Evolutionary conservation across 2,113 vertebrate genomes (phyloP), one percentile per base, ranked within the genome.

Genomic region (Coregonus clupeaformis): DNA sequence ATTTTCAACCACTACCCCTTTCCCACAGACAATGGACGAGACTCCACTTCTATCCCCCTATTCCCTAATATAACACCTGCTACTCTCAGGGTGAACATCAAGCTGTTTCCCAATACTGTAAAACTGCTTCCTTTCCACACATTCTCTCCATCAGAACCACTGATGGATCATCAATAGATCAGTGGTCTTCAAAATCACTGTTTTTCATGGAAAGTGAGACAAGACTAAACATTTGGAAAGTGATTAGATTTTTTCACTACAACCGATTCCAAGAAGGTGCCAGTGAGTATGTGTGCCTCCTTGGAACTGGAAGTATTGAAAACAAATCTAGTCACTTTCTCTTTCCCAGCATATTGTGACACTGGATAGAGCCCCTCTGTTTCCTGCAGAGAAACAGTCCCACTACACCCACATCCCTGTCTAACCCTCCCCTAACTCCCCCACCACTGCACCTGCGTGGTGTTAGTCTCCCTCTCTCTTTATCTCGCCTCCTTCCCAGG

Each of bases 401-500:
- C 66, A 42, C 59, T 78, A 42, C 36, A 42, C 36, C 36, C 36
- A 76, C 49, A 67, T 65, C 49, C 81, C 74, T 32, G 72, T 82
- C 72, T 76, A 36, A 59, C 77, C 29, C 75, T 75, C 68, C 68
- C 73, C 79, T 45, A 74, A 80, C 67, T 70, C 64, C 69, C 65
- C 76, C 80, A 63, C 32, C 42, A 72, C 85, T 86, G 80, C 87
- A 82, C 91, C 82, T 90, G 87, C 85, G 80, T 88, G 90, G 85
- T 91, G 89, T 92, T 93, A 92, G 91, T 89, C 71, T 89, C 82
- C 84, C 80, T 90, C 20, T 89, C 89, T 89, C 81, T 86, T 22
- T 36, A 20, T 27, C 47, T 55, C 36, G n/a, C 32, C 24, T 14
- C 70, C 52, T 64, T 80, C 78, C 68, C 93, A 99, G 98, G 98